Base-by-base conservation (phyloP, 2,113 vertebrate genomes). In the Heteronetta atricapilla region DNA sequence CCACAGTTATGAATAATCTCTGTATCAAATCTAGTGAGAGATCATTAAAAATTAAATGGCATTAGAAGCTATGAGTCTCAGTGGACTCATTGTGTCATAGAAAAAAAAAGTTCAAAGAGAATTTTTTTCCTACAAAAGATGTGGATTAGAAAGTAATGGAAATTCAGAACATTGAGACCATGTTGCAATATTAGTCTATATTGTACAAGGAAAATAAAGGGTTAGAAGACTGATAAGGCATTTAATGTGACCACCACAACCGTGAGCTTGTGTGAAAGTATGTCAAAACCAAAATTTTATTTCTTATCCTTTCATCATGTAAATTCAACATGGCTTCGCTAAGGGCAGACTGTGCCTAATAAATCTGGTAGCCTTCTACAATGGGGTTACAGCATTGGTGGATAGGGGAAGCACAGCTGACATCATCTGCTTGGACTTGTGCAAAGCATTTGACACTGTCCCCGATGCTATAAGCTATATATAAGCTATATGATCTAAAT, bases 21-120 rank as follows among this genome's bases (percentile, higher is more conserved):
- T 86, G 59, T 78, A 72, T 59, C 70, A 94, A 94, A 91, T 92
- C 90, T 90, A 82, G 83, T 44, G 88, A 97, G 88, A 93, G 44
- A 78, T 94, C 92, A 96, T 92, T 96, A 92, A 90, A 94, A 13
- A 86, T 96, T 95, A 95, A 96, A 84, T 93, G 70, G 44, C 90
- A 87, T 94, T 96, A 94, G 74, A 66, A 90, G 92, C 92, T 97
- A 93, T 89, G 74, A 92, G n/a, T 90, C 90, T 89, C 90, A 16
- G 53, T 90, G 70, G 93, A 74, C 44, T 73, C 95, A 82, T 96
- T 89, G 21, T 92, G 70, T 94, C 89, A 46, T 33, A 84, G 86
- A 67, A 78, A 3, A 13, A 42, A 86, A 64, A 88, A 88, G 64
- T 90, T 90, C 90, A 96, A 95, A 95, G 79, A 72, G 44, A 81